Percentiles rank a stretch among this genome's conserved stretches.
Evolutionary conservation across 2,888 invertebrate species (phyloP).

Genomic region (Xestia c-nigrum): DNA sequence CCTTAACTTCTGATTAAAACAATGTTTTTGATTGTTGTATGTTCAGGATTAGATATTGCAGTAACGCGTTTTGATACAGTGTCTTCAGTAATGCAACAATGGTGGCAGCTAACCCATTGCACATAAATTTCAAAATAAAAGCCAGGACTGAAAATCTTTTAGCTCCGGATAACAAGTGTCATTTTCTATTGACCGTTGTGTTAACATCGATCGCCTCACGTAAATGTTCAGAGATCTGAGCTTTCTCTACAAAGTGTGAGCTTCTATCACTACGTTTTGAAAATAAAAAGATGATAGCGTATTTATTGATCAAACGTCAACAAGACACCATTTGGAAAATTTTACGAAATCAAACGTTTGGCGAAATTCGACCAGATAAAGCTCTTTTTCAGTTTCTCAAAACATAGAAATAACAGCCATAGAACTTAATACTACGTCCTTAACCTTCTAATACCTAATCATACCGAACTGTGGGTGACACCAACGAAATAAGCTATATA

Average conservation of each 20-base stretch:
- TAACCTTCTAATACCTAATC: constrained; percentile 38
- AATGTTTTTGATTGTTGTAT: neutral
- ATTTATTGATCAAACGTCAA: neutral
- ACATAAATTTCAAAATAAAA: neutral
- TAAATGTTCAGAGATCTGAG: constrained; percentile 30
- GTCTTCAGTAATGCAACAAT: neutral
- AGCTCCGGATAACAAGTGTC: neutral
- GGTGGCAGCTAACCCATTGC: neutral
- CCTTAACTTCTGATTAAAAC: neutral
- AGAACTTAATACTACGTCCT: constrained; percentile 11
- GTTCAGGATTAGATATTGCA: neutral
- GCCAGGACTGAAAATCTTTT: constrained; percentile 27
- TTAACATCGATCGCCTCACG: constrained; percentile 10
- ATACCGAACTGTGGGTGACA: constrained; percentile 58
- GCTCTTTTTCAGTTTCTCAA: constrained; percentile 11
- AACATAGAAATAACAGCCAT: constrained; percentile 24
- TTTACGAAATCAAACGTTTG: neutral
- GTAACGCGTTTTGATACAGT: neutral
- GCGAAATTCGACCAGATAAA: neutral
- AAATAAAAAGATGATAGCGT: neutral
- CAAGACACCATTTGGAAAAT: neutral
- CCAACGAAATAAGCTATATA: constrained; percentile 64
- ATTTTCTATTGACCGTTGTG: neutral
- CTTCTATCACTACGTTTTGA: constrained; percentile 12
- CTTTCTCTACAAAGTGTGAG: constrained; percentile 9